Evolutionary conservation across 2,797 vertebrate species (phyloP), one percentile per base, ranked within the genome.

Genomic region (Pseudotriccus pelzelni): DNA sequence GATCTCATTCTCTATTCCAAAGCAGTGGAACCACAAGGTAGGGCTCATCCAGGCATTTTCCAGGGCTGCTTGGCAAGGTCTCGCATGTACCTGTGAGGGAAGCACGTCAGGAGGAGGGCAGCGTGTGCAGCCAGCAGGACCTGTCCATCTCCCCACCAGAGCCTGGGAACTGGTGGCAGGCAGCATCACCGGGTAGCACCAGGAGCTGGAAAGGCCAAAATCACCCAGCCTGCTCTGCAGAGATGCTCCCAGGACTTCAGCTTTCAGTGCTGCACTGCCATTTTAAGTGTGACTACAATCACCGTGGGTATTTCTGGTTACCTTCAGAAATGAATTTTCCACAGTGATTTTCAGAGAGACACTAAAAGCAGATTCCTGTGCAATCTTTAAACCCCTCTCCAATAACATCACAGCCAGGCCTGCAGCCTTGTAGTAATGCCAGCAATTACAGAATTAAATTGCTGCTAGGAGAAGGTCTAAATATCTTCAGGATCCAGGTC

Each of bases 321-420:
- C 80, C 93, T 84, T 14, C 73, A 66, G 83, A 94, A 92, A 92
- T 63, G 3, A 36, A 74, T 92, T 89, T 79, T 84, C 49, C 66
- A 66, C 52, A 24, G 69, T n/a, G 64, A 77, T 89, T 89, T 96
- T 87, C 93, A 90, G 87, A 87, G 58, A 69, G 76, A 58, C 73
- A 47, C 62, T 89, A 64, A 77, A 93, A 86, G 15, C 52, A 74
- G 70, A 46, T 30, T 78, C 59, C 24, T 43, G 56, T 60, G 77
- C 77, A 58, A 63, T 67, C 63, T 92, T 79, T 64, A 79, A 95
- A 67, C 21, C 34, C 46, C 46, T 77, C 59, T 70, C 56, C 91
- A 84, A 16, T 39, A 91, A 76, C 36, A 88, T 6, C 36, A 55
- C 0, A 53, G 59, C 47, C 52, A 56, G 43, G 41, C 68, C 67